Evolutionary conservation across 2,888 invertebrate genomes (phyloP), one percentile per base, ranked within the genome.

Genomic region (Aporophyla lueneburgensis): DNA sequence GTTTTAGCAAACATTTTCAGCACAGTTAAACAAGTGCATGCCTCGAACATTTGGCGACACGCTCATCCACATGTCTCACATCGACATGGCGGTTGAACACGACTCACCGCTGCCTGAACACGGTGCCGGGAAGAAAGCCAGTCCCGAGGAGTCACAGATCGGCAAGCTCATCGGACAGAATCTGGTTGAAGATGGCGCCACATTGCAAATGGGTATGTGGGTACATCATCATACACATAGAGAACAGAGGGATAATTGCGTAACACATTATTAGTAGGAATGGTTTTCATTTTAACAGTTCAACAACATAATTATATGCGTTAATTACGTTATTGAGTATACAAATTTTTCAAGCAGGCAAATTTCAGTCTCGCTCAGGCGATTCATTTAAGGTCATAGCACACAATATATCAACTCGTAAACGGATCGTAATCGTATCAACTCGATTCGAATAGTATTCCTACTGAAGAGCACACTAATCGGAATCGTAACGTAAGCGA

Each of bases 1-100:
- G 33, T 33, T 33, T 33, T 33, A 33, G 33, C 24, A 27, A 46
- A 19, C 14, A 19, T 53, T 68, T 71, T 24, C 92, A 98, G 98
- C 98, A 66, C 98, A 98, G 97, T 97, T 99, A 0, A 99, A 99
- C 96, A 97, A 97, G 5, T 95, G 98, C 89, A 98, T 99, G 98
- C 99, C 99, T 0, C 97, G 99, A 2, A 99, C 99, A 0, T 99
- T 99, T 93, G 99, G 99, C 65, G 99, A 99, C 92, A 97, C 98
- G 0, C 97, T 98, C 21, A 97, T 99, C 84, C 99, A 99, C 94
- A 96, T 98, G 80, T 99, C 99, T 16, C 99, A 99, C 93, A 97
- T 99, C 85, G 99, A 99, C 95, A 98, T 97, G 89, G 98, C 99
- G 12, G 98, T 99, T 5, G 86, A 98, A 82, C 97, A 97, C 83